A percentile compares a stretch with the other conserved stretches of the same genome.
Evolutionary conservation across 2,888 invertebrate genomes (phyloP).

Genomic region (Bruchidius siliquastri): DNA sequence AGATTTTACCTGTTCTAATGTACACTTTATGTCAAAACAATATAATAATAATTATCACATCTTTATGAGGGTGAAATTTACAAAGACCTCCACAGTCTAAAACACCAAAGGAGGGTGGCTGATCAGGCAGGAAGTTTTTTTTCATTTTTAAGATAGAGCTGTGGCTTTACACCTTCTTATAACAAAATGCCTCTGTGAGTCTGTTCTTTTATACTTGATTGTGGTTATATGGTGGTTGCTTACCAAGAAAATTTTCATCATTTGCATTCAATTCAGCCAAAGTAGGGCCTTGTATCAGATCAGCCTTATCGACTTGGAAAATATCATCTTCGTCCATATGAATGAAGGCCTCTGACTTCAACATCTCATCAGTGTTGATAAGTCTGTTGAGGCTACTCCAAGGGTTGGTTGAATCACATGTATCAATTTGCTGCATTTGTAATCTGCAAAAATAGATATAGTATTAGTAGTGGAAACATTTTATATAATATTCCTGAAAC

Average conservation of each 20-base stretch:
- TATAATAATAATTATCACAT: too few relatives aligned
- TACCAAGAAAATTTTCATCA: slow-evolving; percentile 72
- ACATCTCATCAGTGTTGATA: slow-evolving; percentile 30
- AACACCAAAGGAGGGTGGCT: too few relatives aligned
- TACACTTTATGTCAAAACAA: too few relatives aligned
- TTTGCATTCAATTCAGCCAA: slow-evolving; percentile 82
- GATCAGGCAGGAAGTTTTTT: too few relatives aligned
- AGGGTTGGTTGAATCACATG: slow-evolving; percentile 47
- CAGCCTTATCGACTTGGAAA: slow-evolving; percentile 83
- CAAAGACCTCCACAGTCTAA: too few relatives aligned
- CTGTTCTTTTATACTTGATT: neutral
- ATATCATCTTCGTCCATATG: slow-evolving; percentile 85
- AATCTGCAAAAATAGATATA: slow-evolving; percentile 1
- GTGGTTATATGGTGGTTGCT: neutral
- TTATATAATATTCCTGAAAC: too few relatives aligned
- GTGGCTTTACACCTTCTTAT: too few relatives aligned
- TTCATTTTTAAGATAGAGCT: too few relatives aligned
- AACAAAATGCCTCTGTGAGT: neutral
- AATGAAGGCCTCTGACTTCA: slow-evolving; percentile 59
- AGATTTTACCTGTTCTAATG: too few relatives aligned
- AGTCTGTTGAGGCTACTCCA: slow-evolving; percentile 47
- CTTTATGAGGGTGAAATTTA: too few relatives aligned
- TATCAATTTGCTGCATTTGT: slow-evolving; percentile 41
- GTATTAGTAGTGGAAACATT: too few relatives aligned
- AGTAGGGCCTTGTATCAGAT: slow-evolving; percentile 76